Base-by-base conservation (phyloP, 2,113 vertebrate genomes). In the Hippocampus abdominalis region DNA sequence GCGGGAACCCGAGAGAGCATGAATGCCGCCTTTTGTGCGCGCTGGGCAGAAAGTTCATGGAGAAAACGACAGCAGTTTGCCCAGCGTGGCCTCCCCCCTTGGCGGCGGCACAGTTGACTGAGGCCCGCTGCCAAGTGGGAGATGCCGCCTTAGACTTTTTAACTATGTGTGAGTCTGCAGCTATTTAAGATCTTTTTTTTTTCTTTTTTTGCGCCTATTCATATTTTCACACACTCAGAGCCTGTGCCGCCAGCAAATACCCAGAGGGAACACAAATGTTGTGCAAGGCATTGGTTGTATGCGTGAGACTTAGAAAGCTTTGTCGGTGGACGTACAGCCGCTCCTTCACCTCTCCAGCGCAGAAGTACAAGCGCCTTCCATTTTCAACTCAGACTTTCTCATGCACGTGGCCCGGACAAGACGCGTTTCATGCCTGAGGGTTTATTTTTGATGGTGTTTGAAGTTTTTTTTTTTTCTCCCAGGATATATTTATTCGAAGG, bases 21-120 rank as follows among this genome's bases (percentile, higher is more conserved):
- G 91, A 93, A 93, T 92, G 82, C 87, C 66, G 44, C 72, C 89
- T 91, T 54, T 91, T 92, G 90, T 93, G 59, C 74, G 72, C n/a
- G 68, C 20, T 49, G 78, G 83, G 79, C 73, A 76, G 71, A 88
- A 81, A 81, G 78, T 88, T 90, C 89, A 79, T 84, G 84, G 82
- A 90, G 87, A 89, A 90, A 91, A 86, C 87, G 81, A 88, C 78
- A 84, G 82, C 76, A 88, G 81, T 80, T 85, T 77, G 64, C 83
- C 82, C 62, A 77, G 62, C 74, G 72, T 75, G 70, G 66, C 60
- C 61, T 75, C 77, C 79, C 75, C 74, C 81, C 75, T 75, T 71
- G 46, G 53, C 75, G 46, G 46, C 27, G 61, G 16, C 8, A 64
- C 69, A 70, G 89, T 91, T 91, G 91, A 87, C 81, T 1, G 10